These are phyloP conservation scores for Pelochelys cantorii DNA, from an alignment of 2,797 vertebrate genomes.

Conservation along the genomic window DNA sequence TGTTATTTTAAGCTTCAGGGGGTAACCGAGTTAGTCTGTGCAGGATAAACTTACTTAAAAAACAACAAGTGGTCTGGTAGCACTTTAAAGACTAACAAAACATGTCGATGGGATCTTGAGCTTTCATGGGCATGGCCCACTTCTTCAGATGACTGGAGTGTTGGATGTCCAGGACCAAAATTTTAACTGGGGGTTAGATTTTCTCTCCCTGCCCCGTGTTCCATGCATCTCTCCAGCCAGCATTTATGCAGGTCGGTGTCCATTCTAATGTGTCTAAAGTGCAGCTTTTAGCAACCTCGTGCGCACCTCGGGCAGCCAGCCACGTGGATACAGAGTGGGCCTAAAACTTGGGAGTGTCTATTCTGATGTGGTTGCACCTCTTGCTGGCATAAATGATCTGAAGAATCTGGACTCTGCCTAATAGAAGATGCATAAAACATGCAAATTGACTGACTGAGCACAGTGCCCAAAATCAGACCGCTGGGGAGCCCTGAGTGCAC, in stretches of 20 bases:
- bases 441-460: not conserved
- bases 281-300: not conserved
- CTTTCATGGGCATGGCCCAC: no score
- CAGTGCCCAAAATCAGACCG: no score
- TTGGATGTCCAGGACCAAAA: no score
- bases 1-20: not conserved
- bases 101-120: no score
- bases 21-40: no score
- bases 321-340: not conserved
- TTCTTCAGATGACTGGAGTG: no score
- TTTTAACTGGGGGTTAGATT: not conserved
- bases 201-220: not conserved
- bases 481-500: no score
- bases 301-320: no score
- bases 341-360: not conserved
- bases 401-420: not conserved
- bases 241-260: not conserved
- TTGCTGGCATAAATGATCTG: not conserved
- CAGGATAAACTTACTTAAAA: no score
- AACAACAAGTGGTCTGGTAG: no score
- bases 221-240: not conserved
- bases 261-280: not conserved
- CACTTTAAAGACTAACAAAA: no score
- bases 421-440: not conserved
- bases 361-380: not conserved